phyloP scores from a whole-genome alignment of 2,113 vertebrate species.

The Todiramphus saurophagus region DNA sequence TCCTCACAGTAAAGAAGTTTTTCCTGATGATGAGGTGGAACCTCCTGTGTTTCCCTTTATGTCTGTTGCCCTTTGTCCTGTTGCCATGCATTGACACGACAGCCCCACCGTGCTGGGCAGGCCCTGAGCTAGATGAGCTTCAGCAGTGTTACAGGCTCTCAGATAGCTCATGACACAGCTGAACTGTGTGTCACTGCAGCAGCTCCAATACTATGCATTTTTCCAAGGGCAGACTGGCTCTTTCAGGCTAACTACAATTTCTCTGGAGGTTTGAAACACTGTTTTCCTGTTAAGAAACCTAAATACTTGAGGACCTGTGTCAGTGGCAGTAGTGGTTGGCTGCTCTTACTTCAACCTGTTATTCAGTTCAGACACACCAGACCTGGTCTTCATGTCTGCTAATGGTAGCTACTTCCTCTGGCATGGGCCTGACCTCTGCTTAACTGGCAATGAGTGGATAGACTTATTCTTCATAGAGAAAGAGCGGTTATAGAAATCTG shows the following conservation, averaged over 20 bases:
- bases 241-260: background rate
- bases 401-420: background rate
- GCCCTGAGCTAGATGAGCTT: background rate
- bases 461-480: background rate
- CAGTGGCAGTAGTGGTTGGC: background rate
- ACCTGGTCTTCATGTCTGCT: background rate
- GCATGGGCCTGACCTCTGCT: background rate
- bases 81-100: accelerated
- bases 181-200: accelerated
- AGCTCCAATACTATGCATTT: background rate
- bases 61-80: no score
- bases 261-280: background rate
- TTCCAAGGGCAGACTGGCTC: background rate
- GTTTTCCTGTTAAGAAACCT: background rate
- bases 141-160: accelerated
- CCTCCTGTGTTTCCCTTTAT: no score
- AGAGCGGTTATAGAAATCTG: conserved; percentile 10
- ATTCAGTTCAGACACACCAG: background rate
- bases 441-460: background rate
- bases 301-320: background rate
- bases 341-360: background rate
- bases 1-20: no score
- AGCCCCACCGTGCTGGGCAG: background rate
- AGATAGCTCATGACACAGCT: background rate
- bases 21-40: no score